Evolutionary conservation across 1,140 invertebrate species (phyloP).

Genomic region (Dendroctonus ponderosae): DNA sequence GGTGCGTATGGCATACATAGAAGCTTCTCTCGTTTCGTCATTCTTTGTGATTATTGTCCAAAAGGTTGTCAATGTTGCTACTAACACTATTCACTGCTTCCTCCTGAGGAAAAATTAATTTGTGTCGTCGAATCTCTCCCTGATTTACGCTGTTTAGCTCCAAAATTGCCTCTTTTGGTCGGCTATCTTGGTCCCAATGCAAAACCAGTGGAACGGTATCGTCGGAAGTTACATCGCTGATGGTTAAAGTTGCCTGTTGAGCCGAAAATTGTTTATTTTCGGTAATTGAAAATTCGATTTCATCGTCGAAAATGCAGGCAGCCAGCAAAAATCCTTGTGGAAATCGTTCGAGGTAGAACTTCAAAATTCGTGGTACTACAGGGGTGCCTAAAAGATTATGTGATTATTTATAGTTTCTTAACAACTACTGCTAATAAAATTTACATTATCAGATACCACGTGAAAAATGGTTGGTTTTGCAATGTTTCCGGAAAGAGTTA

Average conservation of each 20-base stretch:
- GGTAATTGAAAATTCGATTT: constrained; percentile 1
- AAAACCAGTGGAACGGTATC: constrained; percentile 9
- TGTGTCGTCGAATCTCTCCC: constrained; percentile 8
- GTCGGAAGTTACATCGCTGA: constrained; percentile 10
- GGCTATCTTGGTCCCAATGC: constrained; percentile 3
- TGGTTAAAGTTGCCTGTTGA: not conserved
- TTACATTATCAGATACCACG: too few species aligned
- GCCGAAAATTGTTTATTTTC: constrained; percentile 3
- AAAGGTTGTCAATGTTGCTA: too few species aligned
- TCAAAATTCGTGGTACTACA: constrained; percentile 7
- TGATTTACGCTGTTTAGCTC: constrained; percentile 11
- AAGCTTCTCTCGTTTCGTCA: too few species aligned
- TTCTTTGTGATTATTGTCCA: too few species aligned
- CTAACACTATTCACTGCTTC: not conserved
- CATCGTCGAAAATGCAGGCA: constrained; percentile 1
- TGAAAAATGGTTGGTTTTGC: too few species aligned
- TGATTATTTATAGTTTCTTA: too few species aligned
- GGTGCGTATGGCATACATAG: too few species aligned
- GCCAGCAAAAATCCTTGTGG: constrained; percentile 16
- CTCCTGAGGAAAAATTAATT: constrained; percentile 6
- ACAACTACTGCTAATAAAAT: too few species aligned
- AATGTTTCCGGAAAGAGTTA: too few species aligned
- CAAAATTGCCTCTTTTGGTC: not conserved
- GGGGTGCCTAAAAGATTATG: constrained; percentile 9
- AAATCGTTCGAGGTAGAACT: constrained; percentile 12